phyloP scores from a whole-genome alignment of 2,888 invertebrate genomes.

The Chelonus formosanus region DNA sequence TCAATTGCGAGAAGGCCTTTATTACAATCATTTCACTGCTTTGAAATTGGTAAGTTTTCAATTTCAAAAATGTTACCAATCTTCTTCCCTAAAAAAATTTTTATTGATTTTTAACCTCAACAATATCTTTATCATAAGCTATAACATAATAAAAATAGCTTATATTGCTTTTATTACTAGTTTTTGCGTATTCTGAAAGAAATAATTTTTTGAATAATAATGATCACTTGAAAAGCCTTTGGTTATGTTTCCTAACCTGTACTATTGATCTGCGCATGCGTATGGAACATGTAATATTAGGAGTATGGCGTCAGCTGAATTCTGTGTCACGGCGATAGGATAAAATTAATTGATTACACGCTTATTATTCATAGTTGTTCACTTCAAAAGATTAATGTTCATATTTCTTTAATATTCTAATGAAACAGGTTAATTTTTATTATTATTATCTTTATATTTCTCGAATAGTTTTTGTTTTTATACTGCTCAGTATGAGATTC shows the following conservation, averaged over 20 bases:
- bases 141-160: no score
- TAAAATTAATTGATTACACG: constrained; percentile 18
- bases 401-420: constrained; percentile 41
- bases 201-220: not conserved
- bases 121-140: no score
- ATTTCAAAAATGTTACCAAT: no score
- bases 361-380: constrained; percentile 29
- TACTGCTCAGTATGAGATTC: not conserved
- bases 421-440: constrained; percentile 44
- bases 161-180: no score
- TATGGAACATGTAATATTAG: constrained; percentile 3
- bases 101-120: no score
- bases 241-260: constrained; percentile 8
- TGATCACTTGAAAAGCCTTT: not conserved
- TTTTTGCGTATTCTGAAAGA: not conserved
- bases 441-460: constrained; percentile 9
- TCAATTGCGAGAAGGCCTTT: no score
- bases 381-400: constrained; percentile 43
- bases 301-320: constrained; percentile 52
- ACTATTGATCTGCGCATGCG: constrained; percentile 22
- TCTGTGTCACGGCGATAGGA: constrained; percentile 45
- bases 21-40: no score
- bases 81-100: no score
- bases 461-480: not conserved
- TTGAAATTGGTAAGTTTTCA: no score